Evolutionary conservation across 2,888 invertebrate genomes (phyloP).

Genomic region (Philopedon plagiatum): DNA sequence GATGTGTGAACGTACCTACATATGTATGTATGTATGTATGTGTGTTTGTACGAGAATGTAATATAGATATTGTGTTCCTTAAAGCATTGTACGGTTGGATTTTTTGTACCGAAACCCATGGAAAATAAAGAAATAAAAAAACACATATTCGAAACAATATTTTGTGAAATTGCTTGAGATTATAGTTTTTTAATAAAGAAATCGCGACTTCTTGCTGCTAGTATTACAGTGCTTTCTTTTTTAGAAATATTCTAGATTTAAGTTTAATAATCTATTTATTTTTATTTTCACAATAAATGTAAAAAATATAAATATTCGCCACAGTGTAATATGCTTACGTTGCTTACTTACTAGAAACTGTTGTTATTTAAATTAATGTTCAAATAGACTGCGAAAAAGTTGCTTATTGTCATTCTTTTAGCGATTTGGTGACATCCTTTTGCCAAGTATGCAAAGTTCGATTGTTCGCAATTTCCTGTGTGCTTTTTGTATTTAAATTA

Average conservation of each 20-base stretch:
- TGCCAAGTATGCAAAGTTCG: conserved; percentile 43
- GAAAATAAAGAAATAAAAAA: too few relatives aligned
- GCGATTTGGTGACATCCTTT: conserved; percentile 41
- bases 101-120: too few relatives aligned
- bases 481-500: conserved; percentile 8
- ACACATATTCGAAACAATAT: too few relatives aligned
- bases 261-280: neutral
- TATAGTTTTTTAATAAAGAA: too few relatives aligned
- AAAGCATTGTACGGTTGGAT: neutral
- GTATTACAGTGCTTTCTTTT: neutral
- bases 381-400: conserved; percentile 15
- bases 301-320: neutral
- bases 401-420: conserved; percentile 41
- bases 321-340: neutral
- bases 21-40: neutral
- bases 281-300: conserved; percentile 5
- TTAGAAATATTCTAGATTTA: neutral
- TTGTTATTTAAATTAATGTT: conserved; percentile 27
- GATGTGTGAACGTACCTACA: neutral
- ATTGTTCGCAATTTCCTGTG: conserved; percentile 35
- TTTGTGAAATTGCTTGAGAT: too few relatives aligned
- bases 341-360: neutral
- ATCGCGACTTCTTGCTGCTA: neutral
- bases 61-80: neutral
- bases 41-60: neutral